Base-by-base conservation (phyloP, 2,113 vertebrate species). In the Scatophagus argus region DNA sequence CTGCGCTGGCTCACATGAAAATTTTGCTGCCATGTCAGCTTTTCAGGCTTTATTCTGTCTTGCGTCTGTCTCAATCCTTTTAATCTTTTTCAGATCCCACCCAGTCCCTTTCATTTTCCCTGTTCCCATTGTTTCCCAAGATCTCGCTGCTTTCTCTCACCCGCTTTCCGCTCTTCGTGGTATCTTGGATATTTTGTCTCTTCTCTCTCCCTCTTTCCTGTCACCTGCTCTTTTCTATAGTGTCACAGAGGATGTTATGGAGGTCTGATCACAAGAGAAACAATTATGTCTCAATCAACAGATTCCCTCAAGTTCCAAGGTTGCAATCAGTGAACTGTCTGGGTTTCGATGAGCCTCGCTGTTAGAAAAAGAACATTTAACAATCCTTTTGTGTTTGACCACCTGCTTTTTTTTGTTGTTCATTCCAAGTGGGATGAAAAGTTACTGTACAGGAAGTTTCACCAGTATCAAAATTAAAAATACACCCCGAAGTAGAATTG, bases 71-170 rank as follows among this genome's bases (percentile, higher is more conserved):
- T 69, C 51, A 46, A 51, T 79, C 70, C 77, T 82, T 80, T 71
- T 86, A 84, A 87, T 81, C 62, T 80, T 78, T 78, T 77, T 65
- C 59, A 75, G 62, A 82, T 83, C 73, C 77, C 63, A 44, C 81
- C 69, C 66, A 81, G 61, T 52, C 39, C n/a, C 55, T 66, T 73
- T 59, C 54, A 75, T 74, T 74, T 43, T 66, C 67, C 67, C 31
- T 34, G 38, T 47, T 84, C 19, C 38, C 21, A 61, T 71, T 81
- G 60, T 86, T 76, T 79, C 34, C 21, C 34, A 38, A 52, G 52
- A 65, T 81, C 32, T 54, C 4, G 8, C 23, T 27, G 27, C 56
- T 61, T 68, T 49, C 61, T 55, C 55, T 65, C 61, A 84, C 63
- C 63, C 70, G 39, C 11, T 61, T 10, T 64, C 29, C 64, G 17